These are phyloP conservation scores for Conus betulinus DNA, from an alignment of 1,140 invertebrate genomes.

Conservation along the genomic window DNA sequence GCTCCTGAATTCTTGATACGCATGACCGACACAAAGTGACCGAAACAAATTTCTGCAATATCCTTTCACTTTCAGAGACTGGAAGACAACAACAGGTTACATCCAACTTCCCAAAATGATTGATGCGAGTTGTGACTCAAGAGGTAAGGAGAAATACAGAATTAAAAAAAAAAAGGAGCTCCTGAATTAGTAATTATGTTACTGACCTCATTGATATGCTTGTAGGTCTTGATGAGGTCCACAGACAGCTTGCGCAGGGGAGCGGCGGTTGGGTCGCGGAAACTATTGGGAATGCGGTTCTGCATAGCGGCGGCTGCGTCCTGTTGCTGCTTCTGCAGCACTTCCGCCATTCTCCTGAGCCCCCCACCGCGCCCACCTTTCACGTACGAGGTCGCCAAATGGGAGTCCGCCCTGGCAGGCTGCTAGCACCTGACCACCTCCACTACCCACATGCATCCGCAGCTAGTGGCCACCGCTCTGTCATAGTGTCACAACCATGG, in stretches of 20 bases:
- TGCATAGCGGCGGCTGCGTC: slow-evolving; percentile 70
- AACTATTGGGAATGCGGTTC: slow-evolving; percentile 75
- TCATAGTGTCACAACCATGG: slow-evolving; percentile 25
- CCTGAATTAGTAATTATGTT: too few species aligned
- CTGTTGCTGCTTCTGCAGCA: slow-evolving; percentile 44
- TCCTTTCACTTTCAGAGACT: too few species aligned
- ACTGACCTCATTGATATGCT: slow-evolving; percentile 99
- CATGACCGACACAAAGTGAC: too few species aligned
- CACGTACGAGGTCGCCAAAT: slow-evolving; percentile 23
- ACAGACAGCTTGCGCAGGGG: slow-evolving; percentile 98
- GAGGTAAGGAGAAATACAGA: too few species aligned
- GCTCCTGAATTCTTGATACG: too few species aligned
- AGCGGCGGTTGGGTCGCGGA: slow-evolving; percentile 93
- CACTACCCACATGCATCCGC: slow-evolving; percentile 37
- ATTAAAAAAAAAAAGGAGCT: too few species aligned
- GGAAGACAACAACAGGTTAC: too few species aligned
- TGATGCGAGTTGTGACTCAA: too few species aligned
- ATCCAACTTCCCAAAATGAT: too few species aligned
- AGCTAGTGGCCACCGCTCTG: slow-evolving; percentile 9
- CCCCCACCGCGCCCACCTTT: slow-evolving; percentile 45
- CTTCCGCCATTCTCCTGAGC: slow-evolving; percentile 65
- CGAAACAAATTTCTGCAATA: too few species aligned
- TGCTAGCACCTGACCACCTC: slow-evolving; percentile 20
- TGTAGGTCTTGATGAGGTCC: slow-evolving; percentile 99
- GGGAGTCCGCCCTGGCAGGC: slow-evolving; percentile 32